Conservation (phyloP, 2,888 invertebrate species). For the Chrysodeixis includens region DNA sequence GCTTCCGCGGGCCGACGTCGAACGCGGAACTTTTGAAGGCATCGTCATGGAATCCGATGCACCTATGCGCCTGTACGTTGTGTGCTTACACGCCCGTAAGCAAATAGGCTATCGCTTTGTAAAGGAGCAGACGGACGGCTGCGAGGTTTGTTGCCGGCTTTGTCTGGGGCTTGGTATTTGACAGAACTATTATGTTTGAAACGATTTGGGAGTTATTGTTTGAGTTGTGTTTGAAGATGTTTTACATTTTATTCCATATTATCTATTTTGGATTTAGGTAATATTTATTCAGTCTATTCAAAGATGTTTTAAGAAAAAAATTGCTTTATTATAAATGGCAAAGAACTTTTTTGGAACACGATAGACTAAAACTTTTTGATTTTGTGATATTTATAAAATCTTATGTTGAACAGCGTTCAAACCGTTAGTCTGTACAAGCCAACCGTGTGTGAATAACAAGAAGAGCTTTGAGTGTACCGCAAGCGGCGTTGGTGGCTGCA, state of each 20-base stretch:
- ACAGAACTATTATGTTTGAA: background rate
- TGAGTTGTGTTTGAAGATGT: background rate
- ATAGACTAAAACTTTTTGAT: background rate
- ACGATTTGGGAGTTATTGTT: background rate
- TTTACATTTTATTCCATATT: background rate
- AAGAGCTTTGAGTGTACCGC: slow-evolving; percentile 67
- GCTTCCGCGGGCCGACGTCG: slow-evolving; percentile 75
- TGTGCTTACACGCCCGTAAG: slow-evolving; percentile 77
- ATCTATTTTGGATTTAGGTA: background rate
- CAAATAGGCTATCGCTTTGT: slow-evolving; percentile 80
- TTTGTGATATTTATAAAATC: background rate
- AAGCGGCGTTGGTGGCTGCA: slow-evolving; percentile 72
- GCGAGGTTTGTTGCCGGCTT: slow-evolving; percentile 9
- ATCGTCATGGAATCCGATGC: slow-evolving; percentile 82
- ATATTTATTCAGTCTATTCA: too few species aligned
- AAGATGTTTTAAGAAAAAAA: too few species aligned
- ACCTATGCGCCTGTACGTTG: slow-evolving; percentile 78
- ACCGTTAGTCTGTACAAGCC: slow-evolving; percentile 62
- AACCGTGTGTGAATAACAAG: slow-evolving; percentile 64
- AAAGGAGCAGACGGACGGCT: slow-evolving; percentile 39
- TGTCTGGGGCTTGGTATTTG: background rate
- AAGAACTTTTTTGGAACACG: too few species aligned
- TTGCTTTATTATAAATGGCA: too few species aligned
- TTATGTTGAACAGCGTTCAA: slow-evolving; percentile 7
- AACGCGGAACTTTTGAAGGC: slow-evolving; percentile 82